A percentile compares a stretch with the other conserved stretches of the same genome.
phyloP scores from a whole-genome alignment of 2,113 vertebrate species.

The Pelodiscus sinensis region DNA sequence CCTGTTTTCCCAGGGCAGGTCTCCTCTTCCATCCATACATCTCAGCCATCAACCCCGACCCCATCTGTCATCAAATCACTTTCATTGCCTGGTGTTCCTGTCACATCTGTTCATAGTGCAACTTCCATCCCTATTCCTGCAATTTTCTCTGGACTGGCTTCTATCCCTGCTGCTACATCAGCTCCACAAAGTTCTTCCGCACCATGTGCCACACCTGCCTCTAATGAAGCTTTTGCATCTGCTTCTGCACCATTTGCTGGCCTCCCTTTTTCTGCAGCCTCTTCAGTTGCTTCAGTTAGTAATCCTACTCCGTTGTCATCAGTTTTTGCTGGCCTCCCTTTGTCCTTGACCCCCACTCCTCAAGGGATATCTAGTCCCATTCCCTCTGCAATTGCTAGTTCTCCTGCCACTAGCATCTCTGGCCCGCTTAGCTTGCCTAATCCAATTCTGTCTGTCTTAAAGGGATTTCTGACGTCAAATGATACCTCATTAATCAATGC shows the following conservation, averaged over 20 bases:
- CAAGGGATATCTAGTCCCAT: conserved; percentile 77
- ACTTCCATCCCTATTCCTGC: conserved; percentile 85
- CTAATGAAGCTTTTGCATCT: conserved; percentile 80
- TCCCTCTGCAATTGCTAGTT: conserved; percentile 73
- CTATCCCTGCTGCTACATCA: conserved; percentile 67
- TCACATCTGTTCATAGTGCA: conserved; percentile 73
- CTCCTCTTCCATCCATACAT: conserved; percentile 67
- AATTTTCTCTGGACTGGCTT: conserved; percentile 88
- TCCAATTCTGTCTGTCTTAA: conserved; percentile 83
- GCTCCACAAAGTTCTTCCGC: conserved; percentile 78
- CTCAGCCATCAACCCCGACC: conserved; percentile 73
- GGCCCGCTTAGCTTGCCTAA: conserved; percentile 80
- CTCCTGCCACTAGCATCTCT: conserved; percentile 73
- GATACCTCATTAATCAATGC: conserved; percentile 76
- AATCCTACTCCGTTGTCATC: conserved; percentile 83
- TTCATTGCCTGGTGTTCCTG: conserved; percentile 64
- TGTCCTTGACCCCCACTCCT: conserved; percentile 69
- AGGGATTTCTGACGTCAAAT: conserved; percentile 84
- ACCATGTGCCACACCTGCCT: conserved; percentile 79
- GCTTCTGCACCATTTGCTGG: conserved; percentile 79
- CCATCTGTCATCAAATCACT: conserved; percentile 81
- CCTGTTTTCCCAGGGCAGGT: conserved; percentile 80
- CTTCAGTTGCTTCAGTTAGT: conserved; percentile 75
- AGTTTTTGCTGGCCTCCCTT: conserved; percentile 80
- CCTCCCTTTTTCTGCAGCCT: conserved; percentile 80